Evolutionary conservation across 2,888 invertebrate species (phyloP), one percentile per base, ranked within the genome.

Genomic region (Hydrotaea cyrtoneurina): DNA sequence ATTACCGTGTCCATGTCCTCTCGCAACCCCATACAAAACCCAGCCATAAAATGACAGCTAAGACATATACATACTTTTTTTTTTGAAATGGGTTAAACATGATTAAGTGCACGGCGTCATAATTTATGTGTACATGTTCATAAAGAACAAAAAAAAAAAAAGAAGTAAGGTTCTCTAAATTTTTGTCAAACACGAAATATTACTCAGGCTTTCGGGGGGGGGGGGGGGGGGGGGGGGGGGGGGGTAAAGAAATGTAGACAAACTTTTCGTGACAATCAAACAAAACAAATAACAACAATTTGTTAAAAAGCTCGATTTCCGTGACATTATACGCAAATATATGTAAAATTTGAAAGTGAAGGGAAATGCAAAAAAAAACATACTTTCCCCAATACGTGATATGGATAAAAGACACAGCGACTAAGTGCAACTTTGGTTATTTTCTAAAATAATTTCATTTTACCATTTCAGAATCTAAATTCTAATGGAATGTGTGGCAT

Each of bases 321-420:
- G 50, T 76, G 36, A 21, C 21, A 76, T 36, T 64, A 50, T 46
- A 66, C 50, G 23, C 53, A 59, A 66, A 76, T 39, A 36, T 15
- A 53, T 64, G 13, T 31, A 76, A 31, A 76, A 46, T 21, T 55
- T 55, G 55, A 55, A 55, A 55, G 55, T 19, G 17, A 17, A 53
- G n/a, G 7, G 31, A 31, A 31, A 2, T 4, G 7, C 31, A 31
- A 31, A 7, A 7, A 31, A 31, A 31, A 31, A 31, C 2, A 31
- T 31, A 31, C n/a, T 50, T n/a, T 50, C 13, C 1, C 8, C 11
- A 39, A 10, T 1, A 39, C 11, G 13, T 39, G 39, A 10, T 1
- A 39, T 8, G 11, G 11, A 39, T 8, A 8, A 10, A 39, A 39
- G 39, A 10, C 39, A 39, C 3, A 39, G 39, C 11, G 39, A 39